These are phyloP conservation scores for Coregonus sp. DNA, from an alignment of 2,797 vertebrate genomes.

Conservation along the genomic window DNA sequence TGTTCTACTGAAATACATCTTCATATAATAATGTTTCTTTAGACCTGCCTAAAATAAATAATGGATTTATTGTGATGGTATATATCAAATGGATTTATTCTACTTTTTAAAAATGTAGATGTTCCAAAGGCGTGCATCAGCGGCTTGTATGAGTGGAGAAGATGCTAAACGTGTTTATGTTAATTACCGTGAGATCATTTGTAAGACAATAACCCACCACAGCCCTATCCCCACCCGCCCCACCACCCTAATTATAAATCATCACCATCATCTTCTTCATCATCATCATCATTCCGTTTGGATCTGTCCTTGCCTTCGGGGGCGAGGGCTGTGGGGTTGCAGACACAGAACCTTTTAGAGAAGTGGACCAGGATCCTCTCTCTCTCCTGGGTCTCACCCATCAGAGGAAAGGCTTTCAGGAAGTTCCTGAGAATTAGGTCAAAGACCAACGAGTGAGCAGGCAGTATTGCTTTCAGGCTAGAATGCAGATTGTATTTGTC, in stretches of 20 bases:
- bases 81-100: too few species aligned
- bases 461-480: background rate
- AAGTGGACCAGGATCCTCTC: constrained; percentile 93
- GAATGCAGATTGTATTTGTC: background rate
- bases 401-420: constrained; percentile 91
- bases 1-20: too few species aligned
- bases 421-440: constrained; percentile 79
- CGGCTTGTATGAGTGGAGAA: too few species aligned
- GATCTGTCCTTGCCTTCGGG: constrained; percentile 80
- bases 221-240: background rate
- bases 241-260: background rate
- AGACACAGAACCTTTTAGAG: constrained; percentile 89
- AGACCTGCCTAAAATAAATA: too few species aligned
- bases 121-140: too few species aligned
- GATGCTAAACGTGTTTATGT: too few species aligned
- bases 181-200: too few species aligned
- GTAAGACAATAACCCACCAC: background rate
- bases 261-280: background rate
- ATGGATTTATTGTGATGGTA: too few species aligned
- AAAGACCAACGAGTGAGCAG: constrained; percentile 21
- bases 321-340: constrained; percentile 85
- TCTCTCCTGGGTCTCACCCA: constrained; percentile 97
- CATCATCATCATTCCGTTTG: background rate
- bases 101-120: too few species aligned
- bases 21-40: too few species aligned